Evolutionary conservation across 2,113 vertebrate species (phyloP).

Genomic region (Lepus americanus): DNA sequence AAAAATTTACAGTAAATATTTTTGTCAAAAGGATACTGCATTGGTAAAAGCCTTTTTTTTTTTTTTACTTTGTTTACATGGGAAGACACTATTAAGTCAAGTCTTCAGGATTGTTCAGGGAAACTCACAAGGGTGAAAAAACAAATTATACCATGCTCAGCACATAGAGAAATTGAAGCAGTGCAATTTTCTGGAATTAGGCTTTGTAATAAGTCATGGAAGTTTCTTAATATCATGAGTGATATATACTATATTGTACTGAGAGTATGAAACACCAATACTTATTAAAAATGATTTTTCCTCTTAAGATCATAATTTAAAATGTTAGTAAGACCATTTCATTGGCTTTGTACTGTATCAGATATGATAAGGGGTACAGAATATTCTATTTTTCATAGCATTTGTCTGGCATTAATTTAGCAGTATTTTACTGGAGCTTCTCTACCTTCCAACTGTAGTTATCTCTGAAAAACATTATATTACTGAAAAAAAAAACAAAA

Average conservation of each 20-base stretch:
- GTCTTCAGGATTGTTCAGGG: not conserved
- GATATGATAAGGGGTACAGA: not conserved
- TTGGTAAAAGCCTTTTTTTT: not conserved
- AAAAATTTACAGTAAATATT: not conserved
- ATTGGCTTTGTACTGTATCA: not conserved
- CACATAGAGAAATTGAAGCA: not conserved
- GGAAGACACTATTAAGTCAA: not conserved
- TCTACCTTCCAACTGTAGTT: not conserved
- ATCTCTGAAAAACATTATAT: not conserved
- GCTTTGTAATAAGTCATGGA: not conserved
- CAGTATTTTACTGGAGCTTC: not conserved
- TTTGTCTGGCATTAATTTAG: not conserved
- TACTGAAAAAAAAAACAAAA: not conserved
- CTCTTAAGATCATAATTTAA: not conserved
- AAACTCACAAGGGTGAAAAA: not conserved
- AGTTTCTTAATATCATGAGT: not conserved
- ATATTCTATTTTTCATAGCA: not conserved
- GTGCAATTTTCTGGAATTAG: not conserved
- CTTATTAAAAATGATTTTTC: not conserved
- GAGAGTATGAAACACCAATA: not conserved
- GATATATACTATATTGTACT: not conserved
- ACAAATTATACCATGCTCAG: not conserved
- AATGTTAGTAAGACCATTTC: not conserved
- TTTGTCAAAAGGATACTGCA: not conserved
- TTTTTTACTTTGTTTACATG: not conserved